Evolutionary conservation across 2,113 vertebrate genomes (phyloP).

Genomic region (Lophochroa leadbeateri): DNA sequence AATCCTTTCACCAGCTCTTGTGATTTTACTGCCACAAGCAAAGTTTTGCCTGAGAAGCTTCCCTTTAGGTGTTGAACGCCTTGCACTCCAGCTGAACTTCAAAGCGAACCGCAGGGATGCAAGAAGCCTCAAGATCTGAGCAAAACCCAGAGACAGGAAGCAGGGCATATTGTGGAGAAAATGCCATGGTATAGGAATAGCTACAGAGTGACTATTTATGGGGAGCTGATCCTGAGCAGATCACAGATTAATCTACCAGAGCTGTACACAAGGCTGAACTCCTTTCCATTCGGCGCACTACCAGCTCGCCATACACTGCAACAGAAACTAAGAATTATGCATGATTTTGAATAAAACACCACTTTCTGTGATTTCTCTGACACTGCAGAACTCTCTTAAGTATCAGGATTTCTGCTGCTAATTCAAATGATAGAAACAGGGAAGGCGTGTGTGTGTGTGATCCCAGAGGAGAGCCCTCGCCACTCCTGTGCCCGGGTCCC

Average conservation of each 20-base stretch:
- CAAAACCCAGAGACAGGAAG: fast-evolving
- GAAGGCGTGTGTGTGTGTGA: fast-evolving
- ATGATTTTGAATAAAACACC: not conserved
- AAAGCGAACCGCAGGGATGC: not conserved
- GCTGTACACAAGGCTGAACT: not conserved
- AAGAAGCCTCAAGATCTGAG: not conserved
- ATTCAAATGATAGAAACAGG: not conserved
- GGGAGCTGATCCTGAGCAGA: not conserved
- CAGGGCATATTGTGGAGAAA: not conserved
- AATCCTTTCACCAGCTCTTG: not conserved
- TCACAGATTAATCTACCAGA: not conserved
- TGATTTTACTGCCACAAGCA: not conserved
- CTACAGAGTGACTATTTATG: not conserved
- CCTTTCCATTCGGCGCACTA: fast-evolving
- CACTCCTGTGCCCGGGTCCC: fast-evolving
- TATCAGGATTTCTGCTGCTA: fast-evolving
- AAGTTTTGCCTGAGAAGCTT: not conserved
- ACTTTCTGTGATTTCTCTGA: not conserved
- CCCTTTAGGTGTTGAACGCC: not conserved
- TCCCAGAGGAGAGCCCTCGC: no score
- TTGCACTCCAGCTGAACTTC: not conserved
- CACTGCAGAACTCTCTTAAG: no score
- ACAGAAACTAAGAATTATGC: not conserved
- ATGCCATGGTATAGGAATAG: not conserved
- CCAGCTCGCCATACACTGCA: no score